Percentiles rank a stretch among this genome's conserved stretches.
Conservation (phyloP, 2,113 vertebrate species). For the Cisticola juncidis region DNA sequence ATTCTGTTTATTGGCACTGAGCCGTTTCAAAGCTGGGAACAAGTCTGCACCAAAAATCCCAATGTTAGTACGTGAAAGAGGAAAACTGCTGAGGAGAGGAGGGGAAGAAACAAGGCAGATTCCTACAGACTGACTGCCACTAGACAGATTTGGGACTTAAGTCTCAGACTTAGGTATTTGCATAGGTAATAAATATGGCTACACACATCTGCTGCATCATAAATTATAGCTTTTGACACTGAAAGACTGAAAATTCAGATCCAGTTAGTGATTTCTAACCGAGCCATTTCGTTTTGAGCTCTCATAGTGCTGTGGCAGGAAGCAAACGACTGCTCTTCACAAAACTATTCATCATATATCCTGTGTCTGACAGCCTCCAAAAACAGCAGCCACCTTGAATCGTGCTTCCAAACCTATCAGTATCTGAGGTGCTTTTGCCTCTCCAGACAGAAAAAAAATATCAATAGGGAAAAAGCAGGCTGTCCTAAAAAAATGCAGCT, state of each 20-base stretch:
- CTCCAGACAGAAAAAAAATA: neutral
- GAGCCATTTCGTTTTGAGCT: neutral
- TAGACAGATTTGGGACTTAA: neutral
- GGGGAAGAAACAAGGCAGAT: neutral
- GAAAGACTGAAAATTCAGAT: neutral
- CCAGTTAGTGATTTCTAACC: neutral
- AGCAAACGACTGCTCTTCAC: neutral
- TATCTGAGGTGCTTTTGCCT: neutral
- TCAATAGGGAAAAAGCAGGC: neutral
- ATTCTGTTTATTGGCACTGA: neutral
- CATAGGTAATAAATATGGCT: neutral
- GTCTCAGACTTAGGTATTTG: neutral
- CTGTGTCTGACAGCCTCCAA: neutral
- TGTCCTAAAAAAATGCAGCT: neutral
- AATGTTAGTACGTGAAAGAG: neutral
- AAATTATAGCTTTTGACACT: neutral
- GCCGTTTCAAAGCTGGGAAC: neutral
- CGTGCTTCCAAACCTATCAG: neutral
- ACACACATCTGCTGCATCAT: neutral
- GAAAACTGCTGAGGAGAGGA: neutral
- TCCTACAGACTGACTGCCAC: neutral
- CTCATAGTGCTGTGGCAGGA: neutral
- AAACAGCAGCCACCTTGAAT: neutral
- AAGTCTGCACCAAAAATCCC: neutral
- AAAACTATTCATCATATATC: neutral